A percentile compares a stretch with the other conserved stretches of the same genome.
Conservation (phyloP, 1,140 invertebrate genomes). For the Drosophila lacertosa region DNA sequence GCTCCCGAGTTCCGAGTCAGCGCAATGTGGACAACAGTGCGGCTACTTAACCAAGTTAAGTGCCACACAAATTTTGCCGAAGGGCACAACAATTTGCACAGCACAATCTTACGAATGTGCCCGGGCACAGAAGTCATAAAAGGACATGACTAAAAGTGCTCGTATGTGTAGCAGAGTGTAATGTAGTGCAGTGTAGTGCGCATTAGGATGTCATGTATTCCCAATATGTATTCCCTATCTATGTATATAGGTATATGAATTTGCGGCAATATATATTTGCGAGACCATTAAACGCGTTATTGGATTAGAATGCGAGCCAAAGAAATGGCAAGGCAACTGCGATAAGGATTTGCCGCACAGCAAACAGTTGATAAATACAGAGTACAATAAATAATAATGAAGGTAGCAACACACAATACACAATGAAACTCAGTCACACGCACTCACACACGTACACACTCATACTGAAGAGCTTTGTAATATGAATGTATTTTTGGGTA, state of each 20-base stretch:
- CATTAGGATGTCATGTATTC: constrained; percentile 31
- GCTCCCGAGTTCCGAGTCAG: background rate
- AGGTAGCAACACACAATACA: constrained; percentile 24
- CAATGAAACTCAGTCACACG: background rate
- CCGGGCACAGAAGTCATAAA: constrained; percentile 15
- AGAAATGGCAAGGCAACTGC: constrained; percentile 26
- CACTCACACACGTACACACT: constrained; percentile 20
- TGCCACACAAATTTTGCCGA: constrained; percentile 67
- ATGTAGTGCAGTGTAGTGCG: constrained; percentile 47
- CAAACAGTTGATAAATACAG: constrained; percentile 36
- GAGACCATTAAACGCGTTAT: constrained; percentile 69
- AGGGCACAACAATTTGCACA: constrained; percentile 34
- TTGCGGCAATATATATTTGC: constrained; percentile 71
- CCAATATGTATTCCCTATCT: background rate
- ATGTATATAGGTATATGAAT: constrained; percentile 8
- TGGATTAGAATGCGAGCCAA: constrained; percentile 39
- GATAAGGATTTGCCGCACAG: constrained; percentile 52
- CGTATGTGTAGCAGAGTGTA: constrained; percentile 45
- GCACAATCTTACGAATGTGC: background rate
- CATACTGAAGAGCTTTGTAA: constrained; percentile 37
- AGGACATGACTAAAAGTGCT: constrained; percentile 34
- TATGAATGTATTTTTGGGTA: constrained; percentile 51
- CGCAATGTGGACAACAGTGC: constrained; percentile 36
- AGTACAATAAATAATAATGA: constrained; percentile 49
- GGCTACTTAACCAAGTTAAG: constrained; percentile 71